Evolutionary conservation across 2,888 invertebrate genomes (phyloP), one percentile per base, ranked within the genome.

Genomic region (Girardia tigrina): DNA sequence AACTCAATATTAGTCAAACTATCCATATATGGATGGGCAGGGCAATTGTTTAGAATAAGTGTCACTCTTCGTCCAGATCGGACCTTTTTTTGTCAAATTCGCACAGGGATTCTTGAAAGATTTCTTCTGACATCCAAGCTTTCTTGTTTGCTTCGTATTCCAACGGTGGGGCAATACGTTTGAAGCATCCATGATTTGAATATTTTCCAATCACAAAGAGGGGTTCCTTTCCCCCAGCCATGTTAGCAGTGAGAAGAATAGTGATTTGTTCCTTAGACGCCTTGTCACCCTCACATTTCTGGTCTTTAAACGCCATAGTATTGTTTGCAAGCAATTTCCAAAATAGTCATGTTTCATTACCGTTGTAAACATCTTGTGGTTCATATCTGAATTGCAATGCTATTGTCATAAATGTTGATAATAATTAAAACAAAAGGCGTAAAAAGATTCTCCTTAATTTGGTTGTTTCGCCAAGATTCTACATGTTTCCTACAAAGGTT

Each of bases 21-120:
- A 20, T 72, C 71, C 0, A 79, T 36, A 1, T 42, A 42, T 4
- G 79, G 79, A 70, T 79, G 79, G 6, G 78, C 78, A 1, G 78
- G 76, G 28, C 78, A 79, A 74, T 78, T 79, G 76, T 80, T 79
- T 78, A 79, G 27, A 28, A 80, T 42, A 42, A 79, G 29, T 14
- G 73, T 76, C 12, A 79, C 73, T 14, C 74, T 74, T 36, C 79
- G 36, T 0, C 73, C 71, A 56, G 77, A 69, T 4, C 16, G 26
- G 14, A 42, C 56, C 78, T 76, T 8, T 26, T 56, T 71, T 77
- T 74, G 36, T 79, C 78, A n/a, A 80, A 14, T 26, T 78, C 76
- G 0, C 28, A 72, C 0, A 79, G 23, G 79, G 79, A 80, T 16
- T 77, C 77, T 14, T 75, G 77, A 69, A 80, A 79, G 1, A 80